phyloP scores from a whole-genome alignment of 1,140 invertebrate species.

The Leptinotarsa defecta region DNA sequence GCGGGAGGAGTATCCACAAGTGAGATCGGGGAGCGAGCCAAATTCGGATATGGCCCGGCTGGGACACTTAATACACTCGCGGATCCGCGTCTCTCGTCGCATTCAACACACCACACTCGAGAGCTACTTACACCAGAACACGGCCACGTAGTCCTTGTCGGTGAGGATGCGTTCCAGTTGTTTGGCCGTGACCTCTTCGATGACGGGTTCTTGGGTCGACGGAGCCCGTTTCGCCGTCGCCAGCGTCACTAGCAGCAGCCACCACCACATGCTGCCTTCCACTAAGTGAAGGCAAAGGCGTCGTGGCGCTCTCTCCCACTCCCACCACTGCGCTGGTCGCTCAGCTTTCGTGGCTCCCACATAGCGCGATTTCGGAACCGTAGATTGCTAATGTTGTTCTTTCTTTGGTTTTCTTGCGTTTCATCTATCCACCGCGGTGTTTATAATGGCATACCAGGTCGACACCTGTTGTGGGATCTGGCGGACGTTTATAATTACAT shows the following conservation, averaged over 20 bases:
- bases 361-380: neutral
- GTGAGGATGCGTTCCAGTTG: constrained; percentile 85
- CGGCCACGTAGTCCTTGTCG: constrained; percentile 91
- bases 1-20: constrained; percentile 20
- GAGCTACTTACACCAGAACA: constrained; percentile 91
- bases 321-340: constrained; percentile 13
- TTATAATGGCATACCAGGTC: neutral
- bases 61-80: constrained; percentile 46
- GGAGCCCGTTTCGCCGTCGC: constrained; percentile 55
- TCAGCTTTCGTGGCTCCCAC: neutral
- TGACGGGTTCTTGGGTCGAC: constrained; percentile 71
- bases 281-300: constrained; percentile 26
- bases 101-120: constrained; percentile 10
- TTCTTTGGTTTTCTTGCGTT: neutral
- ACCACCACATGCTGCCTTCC: constrained; percentile 59
- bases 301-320: constrained; percentile 20
- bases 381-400: neutral
- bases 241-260: constrained; percentile 61
- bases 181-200: constrained; percentile 90
- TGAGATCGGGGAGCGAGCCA: constrained; percentile 42
- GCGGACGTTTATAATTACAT: neutral
- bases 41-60: constrained; percentile 50
- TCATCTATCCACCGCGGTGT: neutral
- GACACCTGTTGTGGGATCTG: neutral
- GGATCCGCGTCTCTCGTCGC: constrained; percentile 26